Evolutionary conservation across 2,113 vertebrate genomes (phyloP), one percentile per base, ranked within the genome.

Genomic region (Gasterosteus aculeatus): DNA sequence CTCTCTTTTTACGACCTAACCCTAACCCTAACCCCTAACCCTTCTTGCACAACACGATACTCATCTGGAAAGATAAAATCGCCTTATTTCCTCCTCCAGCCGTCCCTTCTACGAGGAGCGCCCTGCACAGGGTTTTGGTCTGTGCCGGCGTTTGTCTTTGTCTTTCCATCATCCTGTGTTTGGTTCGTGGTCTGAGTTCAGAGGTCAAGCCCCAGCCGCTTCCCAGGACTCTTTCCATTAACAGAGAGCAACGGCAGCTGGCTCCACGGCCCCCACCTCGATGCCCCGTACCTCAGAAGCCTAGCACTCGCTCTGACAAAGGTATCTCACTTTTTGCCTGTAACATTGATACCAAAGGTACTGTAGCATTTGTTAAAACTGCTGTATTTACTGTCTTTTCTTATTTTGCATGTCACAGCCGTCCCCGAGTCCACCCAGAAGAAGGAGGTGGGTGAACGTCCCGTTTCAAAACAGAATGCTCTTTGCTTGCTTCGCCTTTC

Each of bases 121-220:
- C 35, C 4, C 53, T 39, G 42, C 66, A 83, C 82, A 76, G 92
- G 82, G 4, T 91, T 56, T 33, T 89, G 58, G 38, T 94, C 47
- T 92, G 78, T 49, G 39, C 46, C 18, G 41, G 72, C 1, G 85
- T 83, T 60, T 44, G 2, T 9, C 47, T 93, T 53, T 89, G 85
- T 80, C 61, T 89, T 66, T 81, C 81, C 68, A 11, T 93, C 59
- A 57, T 86, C 60, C 63, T 93, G 63, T 85, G 74, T 18, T 60
- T 94, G 75, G 81, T 81, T 57, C 49, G 29, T 7, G 82, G 78
- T 68, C 69, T 92, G 39, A 80, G 85, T 57, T 85, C 85, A 84
- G 7, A 71, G 46, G 75, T 76, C 62, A 72, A 72, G 51, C 70
- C 53, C 35, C 84, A 71, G 74, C 41, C 66, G 33, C 26, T 41